A percentile compares a stretch with the other conserved stretches of the same genome.
Conservation (phyloP, 30 jellyfish, hydroid and myxozoan species). For the Sanderia malayensis region DNA sequence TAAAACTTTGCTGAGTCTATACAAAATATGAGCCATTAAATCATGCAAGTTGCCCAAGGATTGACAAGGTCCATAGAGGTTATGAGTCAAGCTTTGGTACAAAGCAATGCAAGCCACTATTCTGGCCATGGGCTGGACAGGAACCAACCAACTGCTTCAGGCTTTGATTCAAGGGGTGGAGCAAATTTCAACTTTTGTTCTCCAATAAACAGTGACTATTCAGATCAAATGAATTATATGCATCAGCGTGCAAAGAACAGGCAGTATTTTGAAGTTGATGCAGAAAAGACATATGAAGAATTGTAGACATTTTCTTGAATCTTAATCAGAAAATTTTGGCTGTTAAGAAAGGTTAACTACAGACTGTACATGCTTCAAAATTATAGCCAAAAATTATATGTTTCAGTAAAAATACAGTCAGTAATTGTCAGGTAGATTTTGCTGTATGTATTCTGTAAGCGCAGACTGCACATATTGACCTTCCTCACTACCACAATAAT, state of each 20-base stretch:
- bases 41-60: slow-evolving; percentile 66
- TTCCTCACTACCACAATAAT: slow-evolving; percentile 18
- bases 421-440: slow-evolving; percentile 20
- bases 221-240: not conserved
- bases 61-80: slow-evolving; percentile 34
- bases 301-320: no score
- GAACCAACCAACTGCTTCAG: not conserved
- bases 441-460: slow-evolving; percentile 9
- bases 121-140: not conserved
- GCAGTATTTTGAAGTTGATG: not conserved
- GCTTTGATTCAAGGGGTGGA: not conserved
- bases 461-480: slow-evolving; percentile 35
- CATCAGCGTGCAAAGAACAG: not conserved
- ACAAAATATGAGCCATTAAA: slow-evolving; percentile 44
- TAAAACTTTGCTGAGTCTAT: slow-evolving; percentile 45
- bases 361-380: no score
- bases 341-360: not conserved
- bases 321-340: not conserved
- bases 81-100: slow-evolving; percentile 37
- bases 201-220: not conserved
- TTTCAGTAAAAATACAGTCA: not conserved
- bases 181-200: not conserved
- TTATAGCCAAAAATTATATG: not conserved
- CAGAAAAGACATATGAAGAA: not conserved
- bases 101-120: not conserved